Evolutionary conservation across 1,140 invertebrate species (phyloP), one percentile per base, ranked within the genome.

Genomic region (Doryteuthis pealeii): DNA sequence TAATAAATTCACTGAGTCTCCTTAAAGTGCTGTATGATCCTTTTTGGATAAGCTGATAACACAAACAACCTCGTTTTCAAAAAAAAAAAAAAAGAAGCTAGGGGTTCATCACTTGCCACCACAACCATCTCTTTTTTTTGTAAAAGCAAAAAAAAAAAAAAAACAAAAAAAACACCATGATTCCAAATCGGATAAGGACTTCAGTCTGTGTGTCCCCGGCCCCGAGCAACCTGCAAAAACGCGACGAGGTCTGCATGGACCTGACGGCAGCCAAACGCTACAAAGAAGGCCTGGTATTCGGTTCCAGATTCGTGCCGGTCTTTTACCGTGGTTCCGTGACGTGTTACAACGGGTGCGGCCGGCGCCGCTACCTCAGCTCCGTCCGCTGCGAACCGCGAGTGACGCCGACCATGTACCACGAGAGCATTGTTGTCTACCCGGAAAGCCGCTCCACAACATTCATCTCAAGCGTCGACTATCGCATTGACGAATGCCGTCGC

Each of bases 381-480:
- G 81, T 81, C 22, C 81, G 78, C 70, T 84, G 81, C 72, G 81
- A 84, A 73, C 79, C 82, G 1, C 70, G 79, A 15, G 77, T 84
- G 22, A 79, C 76, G 69, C 79, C 81, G 15, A 75, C 62, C 31
- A 49, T 35, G 26, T 84, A 80, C 72, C 74, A 76, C 3, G 81
- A 82, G 26, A 81, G 79, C 5, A 71, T 81, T 18, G 78, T 80
- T 18, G 74, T 79, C 26, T 79, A 72, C 62, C 80, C 82, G 3
- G 82, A 84, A 65, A 71, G 73, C 30, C 77, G 72, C 0, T 73
- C 79, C n/a, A 73, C 78, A 30, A 66, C 67, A 1, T 84, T 77
- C 71, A 77, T 79, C 6, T 73, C 78, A 5, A 78, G 76, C 58
- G 28, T 84, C 28, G 77, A 82, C 33, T 78, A 76, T 30, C 80